These are phyloP conservation scores for Notolepis coatsorum DNA, from an alignment of 2,797 vertebrate species.

Conservation along the genomic window DNA sequence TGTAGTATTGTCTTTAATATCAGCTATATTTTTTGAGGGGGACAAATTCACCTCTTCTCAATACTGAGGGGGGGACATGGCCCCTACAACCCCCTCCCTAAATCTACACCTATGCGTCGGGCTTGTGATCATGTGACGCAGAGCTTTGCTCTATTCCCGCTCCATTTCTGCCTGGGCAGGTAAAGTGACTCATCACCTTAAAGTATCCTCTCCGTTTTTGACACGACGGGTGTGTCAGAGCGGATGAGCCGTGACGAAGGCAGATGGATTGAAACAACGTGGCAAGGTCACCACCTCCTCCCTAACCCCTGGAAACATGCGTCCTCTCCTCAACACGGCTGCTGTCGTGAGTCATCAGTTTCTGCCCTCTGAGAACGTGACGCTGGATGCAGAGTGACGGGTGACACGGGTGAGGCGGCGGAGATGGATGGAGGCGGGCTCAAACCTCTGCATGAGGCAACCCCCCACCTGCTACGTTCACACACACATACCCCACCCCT, in stretches of 20 bases:
- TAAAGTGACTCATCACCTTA: too few species aligned
- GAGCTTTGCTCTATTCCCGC: too few species aligned
- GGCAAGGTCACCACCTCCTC: background rate
- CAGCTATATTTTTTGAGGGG: too few species aligned
- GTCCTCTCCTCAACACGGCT: conserved; percentile 8
- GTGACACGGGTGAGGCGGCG: conserved; percentile 34
- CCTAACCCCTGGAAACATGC: conserved; percentile 13
- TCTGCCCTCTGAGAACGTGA: conserved; percentile 16
- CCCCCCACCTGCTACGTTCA: too few species aligned
- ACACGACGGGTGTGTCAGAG: background rate
- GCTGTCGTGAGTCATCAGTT: conserved; percentile 21
- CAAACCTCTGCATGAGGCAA: conserved; percentile 37
- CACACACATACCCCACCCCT: background rate
- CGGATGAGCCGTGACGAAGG: background rate
- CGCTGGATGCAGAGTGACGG: conserved; percentile 47
- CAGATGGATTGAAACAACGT: background rate
- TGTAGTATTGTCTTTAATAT: too few species aligned
- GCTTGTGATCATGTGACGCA: too few species aligned
- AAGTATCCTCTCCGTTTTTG: background rate
- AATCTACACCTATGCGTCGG: too few species aligned
- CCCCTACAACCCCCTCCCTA: too few species aligned
- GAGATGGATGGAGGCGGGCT: conserved; percentile 26
- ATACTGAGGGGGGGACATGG: too few species aligned
- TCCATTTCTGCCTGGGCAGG: too few species aligned
- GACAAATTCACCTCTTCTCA: too few species aligned